Evolutionary conservation across 1,140 invertebrate genomes (phyloP), one percentile per base, ranked within the genome.

Genomic region (Drosophila tristis): DNA sequence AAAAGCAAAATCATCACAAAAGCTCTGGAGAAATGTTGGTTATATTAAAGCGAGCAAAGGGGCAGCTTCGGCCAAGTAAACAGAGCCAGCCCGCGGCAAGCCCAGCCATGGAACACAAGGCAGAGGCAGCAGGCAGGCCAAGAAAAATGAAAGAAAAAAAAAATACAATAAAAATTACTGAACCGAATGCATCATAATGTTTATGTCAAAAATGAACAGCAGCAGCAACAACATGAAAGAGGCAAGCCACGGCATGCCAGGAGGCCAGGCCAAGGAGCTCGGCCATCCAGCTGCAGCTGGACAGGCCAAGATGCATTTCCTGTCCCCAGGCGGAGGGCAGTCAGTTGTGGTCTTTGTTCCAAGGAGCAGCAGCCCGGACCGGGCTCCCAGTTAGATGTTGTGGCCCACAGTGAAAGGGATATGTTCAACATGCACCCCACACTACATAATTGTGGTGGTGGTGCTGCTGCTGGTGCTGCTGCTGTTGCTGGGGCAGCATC

Each of bases 101-200:
- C 66, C 50, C 29, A 45, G 39, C 57, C 29, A 39, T 39, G 35
- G 56, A 50, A 53, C 35, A 42, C 44, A 35, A 5, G 59, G 29
- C 43, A 31, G 23, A 13, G 72, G 58, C 73, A 47, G 35, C 48
- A 65, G 65, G 47, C 60, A 71, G 50, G 64, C 58, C 48, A 75
- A 64, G 70, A 70, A 78, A 82, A 68, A 73, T 53, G 63, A 13
- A 39, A 29, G 56, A 61, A 68, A 2, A 63, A 77, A 77, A 72
- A 89, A 80, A 89, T 89, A 89, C 85, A 89, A 89, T 89, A 89
- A 89, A 89, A 90, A 89, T 89, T 89, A 89, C 84, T 89, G 72
- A 77, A 89, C 79, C 84, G 76, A 89, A 89, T 89, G 79, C 84
- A 89, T 89, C 84, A 89, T 89, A 89, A 89, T 89, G 84, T 89